Evolutionary conservation across 2,113 vertebrate species (phyloP).

Genomic region (cattle (Bos taurus)): ARS-UCD2.0 NC_037357.1:35384001-35384500

Average conservation of each 20-base stretch:
- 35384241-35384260: neutral
- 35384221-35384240: neutral
- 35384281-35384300: neutral
- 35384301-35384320: neutral
- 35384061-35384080: neutral
- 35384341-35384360: neutral
- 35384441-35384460: neutral
- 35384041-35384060: neutral
- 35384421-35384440: neutral
- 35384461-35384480: neutral
- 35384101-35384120: neutral
- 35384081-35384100: neutral
- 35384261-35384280: neutral
- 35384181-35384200: neutral
- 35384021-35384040: neutral
- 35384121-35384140: neutral
- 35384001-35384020: neutral
- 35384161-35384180: neutral
- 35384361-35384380: neutral
- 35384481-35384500: neutral
- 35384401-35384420: neutral
- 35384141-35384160: neutral
- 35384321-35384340: neutral
- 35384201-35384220: neutral
- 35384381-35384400: neutral